Conservation (phyloP, 2,113 vertebrate species). For the Tragelaphus buxtoni region DNA sequence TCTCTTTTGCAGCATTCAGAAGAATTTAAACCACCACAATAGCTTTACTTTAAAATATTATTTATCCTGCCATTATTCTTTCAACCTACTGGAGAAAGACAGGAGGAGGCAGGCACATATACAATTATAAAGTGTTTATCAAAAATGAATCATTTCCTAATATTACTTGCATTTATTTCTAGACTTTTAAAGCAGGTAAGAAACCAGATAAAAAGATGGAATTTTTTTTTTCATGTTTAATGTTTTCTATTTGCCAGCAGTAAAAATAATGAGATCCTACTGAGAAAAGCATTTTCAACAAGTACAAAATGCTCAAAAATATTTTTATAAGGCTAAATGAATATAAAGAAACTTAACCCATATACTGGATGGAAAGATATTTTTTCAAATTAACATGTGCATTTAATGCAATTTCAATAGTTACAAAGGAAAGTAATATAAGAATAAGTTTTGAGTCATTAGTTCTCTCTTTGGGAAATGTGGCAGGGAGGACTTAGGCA, state of each 20-base stretch:
- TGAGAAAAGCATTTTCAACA: background rate
- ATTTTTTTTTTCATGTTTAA: background rate
- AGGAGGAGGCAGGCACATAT: background rate
- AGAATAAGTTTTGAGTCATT: background rate
- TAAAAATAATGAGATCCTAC: background rate
- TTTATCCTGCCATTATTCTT: background rate
- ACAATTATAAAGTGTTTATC: background rate
- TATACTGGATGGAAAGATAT: background rate
- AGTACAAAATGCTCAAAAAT: background rate
- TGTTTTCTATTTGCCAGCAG: background rate
- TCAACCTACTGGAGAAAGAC: background rate
- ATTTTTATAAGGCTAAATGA: background rate
- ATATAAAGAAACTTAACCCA: background rate
- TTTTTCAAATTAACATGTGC: background rate
- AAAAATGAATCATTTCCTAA: background rate
- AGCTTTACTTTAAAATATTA: background rate
- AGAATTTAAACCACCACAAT: background rate
- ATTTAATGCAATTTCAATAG: background rate
- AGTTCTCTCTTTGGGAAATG: background rate
- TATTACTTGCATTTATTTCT: background rate
- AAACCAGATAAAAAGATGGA: background rate
- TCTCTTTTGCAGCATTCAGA: background rate
- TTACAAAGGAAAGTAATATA: background rate
- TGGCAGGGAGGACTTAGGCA: background rate
- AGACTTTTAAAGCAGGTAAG: background rate